Base-by-base conservation (phyloP, 2,113 vertebrate genomes). In the Prionailurus viverrinus region DNA sequence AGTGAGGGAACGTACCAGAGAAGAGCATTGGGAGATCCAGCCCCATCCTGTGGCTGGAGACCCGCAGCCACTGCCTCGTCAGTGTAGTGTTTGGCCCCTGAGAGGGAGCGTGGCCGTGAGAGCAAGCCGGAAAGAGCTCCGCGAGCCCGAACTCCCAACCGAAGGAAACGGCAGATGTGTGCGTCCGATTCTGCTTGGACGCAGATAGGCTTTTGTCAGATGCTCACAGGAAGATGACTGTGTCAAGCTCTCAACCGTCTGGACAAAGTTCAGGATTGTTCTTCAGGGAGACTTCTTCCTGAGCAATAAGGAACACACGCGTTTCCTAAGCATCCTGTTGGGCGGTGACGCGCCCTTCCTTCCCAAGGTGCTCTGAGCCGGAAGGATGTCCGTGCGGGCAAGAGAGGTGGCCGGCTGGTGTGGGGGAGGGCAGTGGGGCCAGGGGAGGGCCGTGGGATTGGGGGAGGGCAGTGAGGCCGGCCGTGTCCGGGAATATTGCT, bases 151-250 rank as follows among this genome's bases (percentile, higher is more conserved):
- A 95, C 90, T 96, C 97, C 97, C 97, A 92, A 94, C 96, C 87
- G 81, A 91, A 98, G 97, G 96, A 95, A 98, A 97, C 85, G 88
- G 98, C 90, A 97, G 97, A 98, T 94, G 95, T 93, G 97, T 94
- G 96, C 95, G 58, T 97, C 92, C 39, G 18, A 89, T 89, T 95
- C 95, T 97, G 92, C 97, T 96, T 93, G 93, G 97, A 71, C 73
- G 19, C 90, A 96, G 7, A 45, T 45, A 45, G 53, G 87, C 63
- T 84, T 92, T 91, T 97, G 97, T 92, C 97, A 95, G 97, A 98
- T 95, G 97, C 90, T 98, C 97, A 96, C 97, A 94, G 97, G 90
- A 98, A 97, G 97, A 98, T 97, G 94, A 91, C 96, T 94, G 53
- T 87, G 97, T 98, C 98, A 97, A 98, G 95, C 96, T 97, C 95